Conservation (phyloP, 2,113 vertebrate species). For the Rhea americana region DNA sequence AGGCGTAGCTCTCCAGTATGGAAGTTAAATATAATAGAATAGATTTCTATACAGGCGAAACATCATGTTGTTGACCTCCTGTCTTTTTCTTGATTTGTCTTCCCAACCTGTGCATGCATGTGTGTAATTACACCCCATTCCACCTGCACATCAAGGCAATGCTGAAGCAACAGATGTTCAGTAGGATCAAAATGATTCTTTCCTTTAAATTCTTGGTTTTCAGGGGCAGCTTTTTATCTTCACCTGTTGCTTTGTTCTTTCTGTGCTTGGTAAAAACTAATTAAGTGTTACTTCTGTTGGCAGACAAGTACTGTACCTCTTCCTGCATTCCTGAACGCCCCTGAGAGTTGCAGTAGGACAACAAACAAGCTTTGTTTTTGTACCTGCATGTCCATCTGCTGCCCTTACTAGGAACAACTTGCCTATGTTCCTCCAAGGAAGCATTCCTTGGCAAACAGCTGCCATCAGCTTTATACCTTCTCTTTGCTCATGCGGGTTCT, state of each 20-base stretch:
- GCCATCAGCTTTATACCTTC: background rate
- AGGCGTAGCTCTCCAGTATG: background rate
- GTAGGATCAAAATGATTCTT: background rate
- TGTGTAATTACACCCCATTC: accelerated
- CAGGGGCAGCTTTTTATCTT: constrained; percentile 34
- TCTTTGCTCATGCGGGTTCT: background rate
- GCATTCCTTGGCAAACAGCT: background rate
- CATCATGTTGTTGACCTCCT: accelerated
- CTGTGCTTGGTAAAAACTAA: background rate
- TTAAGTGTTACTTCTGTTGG: background rate
- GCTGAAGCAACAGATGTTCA: background rate
- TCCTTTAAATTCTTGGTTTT: background rate
- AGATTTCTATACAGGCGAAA: background rate
- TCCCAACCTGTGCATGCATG: accelerated
- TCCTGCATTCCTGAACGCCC: background rate
- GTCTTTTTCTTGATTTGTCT: background rate
- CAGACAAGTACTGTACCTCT: background rate
- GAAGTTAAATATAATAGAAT: background rate
- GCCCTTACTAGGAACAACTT: background rate
- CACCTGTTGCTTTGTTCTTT: constrained; percentile 7
- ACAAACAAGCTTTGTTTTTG: background rate
- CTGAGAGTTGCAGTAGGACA: background rate
- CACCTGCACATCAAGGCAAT: background rate
- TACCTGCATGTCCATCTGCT: background rate
- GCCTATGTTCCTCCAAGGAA: background rate